These are phyloP conservation scores for Corticium candelabrum DNA, from an alignment of 37 sponge, comb jelly and placozoan species.

Conservation along the genomic window DNA sequence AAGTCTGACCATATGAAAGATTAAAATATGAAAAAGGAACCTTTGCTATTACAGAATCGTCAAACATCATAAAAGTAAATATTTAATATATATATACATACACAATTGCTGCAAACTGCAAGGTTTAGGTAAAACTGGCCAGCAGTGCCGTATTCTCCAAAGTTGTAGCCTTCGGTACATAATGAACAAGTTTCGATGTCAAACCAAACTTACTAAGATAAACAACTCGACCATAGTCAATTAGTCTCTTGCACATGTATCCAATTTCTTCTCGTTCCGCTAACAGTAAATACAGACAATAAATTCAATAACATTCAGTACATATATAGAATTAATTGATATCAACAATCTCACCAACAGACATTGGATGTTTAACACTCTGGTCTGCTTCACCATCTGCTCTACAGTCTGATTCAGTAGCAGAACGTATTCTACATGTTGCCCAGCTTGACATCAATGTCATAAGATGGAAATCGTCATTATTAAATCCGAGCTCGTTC, in stretches of 20 bases:
- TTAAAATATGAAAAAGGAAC: no score
- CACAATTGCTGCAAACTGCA: no score
- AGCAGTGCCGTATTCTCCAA: constrained; percentile 70
- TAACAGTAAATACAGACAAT: no score
- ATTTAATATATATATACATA: no score
- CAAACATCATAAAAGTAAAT: no score
- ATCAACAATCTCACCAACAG: no score
- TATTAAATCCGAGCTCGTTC: constrained; percentile 37
- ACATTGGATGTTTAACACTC: no score
- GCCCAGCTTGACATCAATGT: constrained; percentile 81
- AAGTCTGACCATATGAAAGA: no score
- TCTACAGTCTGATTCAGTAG: background rate
- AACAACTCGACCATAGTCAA: constrained; percentile 51
- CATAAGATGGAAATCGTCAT: constrained; percentile 57
- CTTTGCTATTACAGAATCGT: no score
- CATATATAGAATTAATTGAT: no score
- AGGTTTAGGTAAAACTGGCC: constrained; percentile 25
- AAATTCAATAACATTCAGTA: no score
- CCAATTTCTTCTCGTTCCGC: constrained; percentile 67
- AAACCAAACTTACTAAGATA: constrained; percentile 48
- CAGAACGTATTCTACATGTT: constrained; percentile 53
- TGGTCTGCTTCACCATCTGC: no score
- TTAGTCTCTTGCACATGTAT: constrained; percentile 64
- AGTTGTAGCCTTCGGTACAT: constrained; percentile 45
- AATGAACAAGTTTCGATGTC: constrained; percentile 34